Base-by-base conservation (phyloP, 2,113 vertebrate species). In the Carassius carassius region DNA sequence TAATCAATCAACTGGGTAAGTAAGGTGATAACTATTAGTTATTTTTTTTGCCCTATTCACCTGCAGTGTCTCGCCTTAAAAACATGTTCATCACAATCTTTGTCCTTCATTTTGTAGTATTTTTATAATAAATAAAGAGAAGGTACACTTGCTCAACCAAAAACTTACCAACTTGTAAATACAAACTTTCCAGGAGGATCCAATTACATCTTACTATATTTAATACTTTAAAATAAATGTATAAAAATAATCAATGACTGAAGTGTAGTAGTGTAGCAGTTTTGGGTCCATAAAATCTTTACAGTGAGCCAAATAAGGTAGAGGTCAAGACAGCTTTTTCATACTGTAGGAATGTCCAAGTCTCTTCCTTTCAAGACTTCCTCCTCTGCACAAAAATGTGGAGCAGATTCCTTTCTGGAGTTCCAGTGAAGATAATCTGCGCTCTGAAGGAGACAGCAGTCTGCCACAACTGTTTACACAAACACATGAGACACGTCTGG, bases 391-490 rank as follows among this genome's bases (percentile, higher is more conserved):
- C 19, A 78, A 69, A 65, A 76, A 63, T n/a, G 41, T 76, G 62
- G 35, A 37, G 65, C 37, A 75, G 65, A 79, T 86, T 78, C 65
- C 11, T 5, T 83, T 65, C 47, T 60, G 81, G 51, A 32, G 29
- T 78, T 70, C 19, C 9, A 76, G 41, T 65, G 21, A 51, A 63
- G 51, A 25, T 79, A 74, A 78, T 73, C 62, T 37, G 47, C n/a
- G 19, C 32, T 78, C n/a, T 16, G 17, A 84, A 19, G n/a, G 44
- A 76, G 74, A 63, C 44, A 32, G 73, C 72, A 23, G 54, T 75
- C 54, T 60, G 73, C 54, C 37, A 3, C 72, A 83, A 37, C 29
- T 78, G 83, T 78, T 76, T 77, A 84, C 44, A 51, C 60, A 56
- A 54, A 81, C 25, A 80, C 23, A 44, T 80, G 19, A 21, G 76